Percentiles rank a stretch among this genome's conserved stretches.
These are phyloP conservation scores for Trachelipus rathkii DNA, from an alignment of 1,140 invertebrate genomes.

Conservation along the genomic window DNA sequence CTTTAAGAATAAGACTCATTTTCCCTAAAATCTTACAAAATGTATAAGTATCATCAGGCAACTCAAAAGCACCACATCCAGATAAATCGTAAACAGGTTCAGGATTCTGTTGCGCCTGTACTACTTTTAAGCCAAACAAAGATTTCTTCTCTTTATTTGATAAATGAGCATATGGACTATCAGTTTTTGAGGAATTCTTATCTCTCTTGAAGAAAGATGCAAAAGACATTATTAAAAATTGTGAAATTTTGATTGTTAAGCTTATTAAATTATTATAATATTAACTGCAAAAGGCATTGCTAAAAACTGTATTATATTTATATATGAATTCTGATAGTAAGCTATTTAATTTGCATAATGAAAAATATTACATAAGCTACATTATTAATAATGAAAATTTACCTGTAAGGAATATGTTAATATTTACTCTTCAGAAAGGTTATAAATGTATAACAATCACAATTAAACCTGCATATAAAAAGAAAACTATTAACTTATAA, in stretches of 20 bases:
- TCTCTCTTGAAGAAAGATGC: constrained; percentile 39
- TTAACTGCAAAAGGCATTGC: no score
- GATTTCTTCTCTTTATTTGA: constrained; percentile 31
- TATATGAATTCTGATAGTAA: no score
- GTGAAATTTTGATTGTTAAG: no score
- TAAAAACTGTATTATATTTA: no score
- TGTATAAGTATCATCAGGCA: constrained; percentile 69
- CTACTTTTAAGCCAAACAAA: constrained; percentile 39
- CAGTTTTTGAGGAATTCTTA: constrained; percentile 6
- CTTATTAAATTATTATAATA: no score
- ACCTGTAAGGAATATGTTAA: no score
- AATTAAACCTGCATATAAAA: not conserved
- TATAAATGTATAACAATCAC: no score
- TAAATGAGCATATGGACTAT: constrained; percentile 23
- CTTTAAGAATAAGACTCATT: constrained; percentile 59
- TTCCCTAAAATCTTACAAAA: constrained; percentile 73
- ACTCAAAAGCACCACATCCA: constrained; percentile 62
- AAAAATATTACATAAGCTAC: no score
- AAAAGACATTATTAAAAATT: constrained; percentile 44
- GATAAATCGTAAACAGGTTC: constrained; percentile 70
- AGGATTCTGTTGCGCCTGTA: constrained; percentile 66
- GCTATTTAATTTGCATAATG: no score
- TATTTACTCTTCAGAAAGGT: no score
- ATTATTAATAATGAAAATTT: no score
- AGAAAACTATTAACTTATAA: not conserved